These are phyloP conservation scores for Leptinotarsa haldemani DNA, from an alignment of 2,888 invertebrate species.

Conservation along the genomic window DNA sequence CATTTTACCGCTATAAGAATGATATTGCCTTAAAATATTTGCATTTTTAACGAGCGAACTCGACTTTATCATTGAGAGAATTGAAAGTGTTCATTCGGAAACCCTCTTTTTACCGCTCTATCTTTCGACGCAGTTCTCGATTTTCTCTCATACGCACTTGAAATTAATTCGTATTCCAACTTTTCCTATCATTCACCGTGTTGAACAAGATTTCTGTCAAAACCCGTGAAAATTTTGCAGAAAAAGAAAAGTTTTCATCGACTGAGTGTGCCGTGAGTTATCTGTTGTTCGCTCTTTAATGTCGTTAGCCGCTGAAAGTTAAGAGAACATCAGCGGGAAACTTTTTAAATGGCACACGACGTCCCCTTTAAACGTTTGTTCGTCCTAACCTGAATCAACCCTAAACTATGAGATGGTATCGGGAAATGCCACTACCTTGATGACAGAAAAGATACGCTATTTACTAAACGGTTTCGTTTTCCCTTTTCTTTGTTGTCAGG, in stretches of 20 bases:
- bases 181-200: background rate
- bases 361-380: conserved; percentile 25
- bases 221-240: conserved; percentile 29
- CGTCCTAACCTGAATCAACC: conserved; percentile 32
- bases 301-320: conserved; percentile 43
- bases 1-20: too few relatives aligned
- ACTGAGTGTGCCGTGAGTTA: conserved; percentile 40
- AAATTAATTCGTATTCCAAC: background rate
- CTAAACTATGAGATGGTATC: conserved; percentile 40
- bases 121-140: too few relatives aligned
- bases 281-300: conserved; percentile 46
- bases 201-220: background rate
- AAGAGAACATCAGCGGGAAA: conserved; percentile 42
- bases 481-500: background rate
- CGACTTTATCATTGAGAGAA: too few relatives aligned
- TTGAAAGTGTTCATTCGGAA: too few relatives aligned
- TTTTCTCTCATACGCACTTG: too few relatives aligned
- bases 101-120: too few relatives aligned
- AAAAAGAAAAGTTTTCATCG: conserved; percentile 42
- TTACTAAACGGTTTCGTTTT: conserved; percentile 28
- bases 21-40: too few relatives aligned
- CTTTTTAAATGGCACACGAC: conserved; percentile 44
- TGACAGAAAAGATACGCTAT: conserved; percentile 33
- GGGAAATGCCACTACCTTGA: conserved; percentile 39
- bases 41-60: too few relatives aligned